phyloP scores from a whole-genome alignment of 1,140 invertebrate species.

The Eumeta japonica region DNA sequence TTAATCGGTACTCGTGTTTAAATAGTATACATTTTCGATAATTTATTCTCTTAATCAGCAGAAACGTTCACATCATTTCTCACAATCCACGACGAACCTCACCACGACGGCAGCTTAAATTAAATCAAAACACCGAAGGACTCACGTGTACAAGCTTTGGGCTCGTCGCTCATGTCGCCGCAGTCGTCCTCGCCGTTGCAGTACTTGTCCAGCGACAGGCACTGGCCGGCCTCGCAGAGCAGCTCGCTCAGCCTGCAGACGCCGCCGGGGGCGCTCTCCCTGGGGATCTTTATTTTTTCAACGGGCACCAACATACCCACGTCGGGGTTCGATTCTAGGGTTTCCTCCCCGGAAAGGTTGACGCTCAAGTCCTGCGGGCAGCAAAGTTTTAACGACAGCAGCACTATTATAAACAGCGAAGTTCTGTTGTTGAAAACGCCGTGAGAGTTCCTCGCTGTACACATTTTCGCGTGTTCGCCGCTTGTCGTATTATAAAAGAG shows the following conservation, averaged over 20 bases:
- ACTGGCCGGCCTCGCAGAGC: constrained; percentile 68
- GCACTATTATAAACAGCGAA: constrained; percentile 42
- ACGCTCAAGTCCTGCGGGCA: constrained; percentile 45
- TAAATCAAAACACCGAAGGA: constrained; percentile 31
- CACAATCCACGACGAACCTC: too few relatives aligned
- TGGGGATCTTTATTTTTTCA: constrained; percentile 28
- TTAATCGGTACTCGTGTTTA: too few relatives aligned
- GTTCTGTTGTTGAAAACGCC: constrained; percentile 37
- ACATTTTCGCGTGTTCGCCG: constrained; percentile 27
- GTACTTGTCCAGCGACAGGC: constrained; percentile 72
- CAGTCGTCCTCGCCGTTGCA: constrained; percentile 80
- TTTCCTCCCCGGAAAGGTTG: constrained; percentile 40
- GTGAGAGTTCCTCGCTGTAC: constrained; percentile 30
- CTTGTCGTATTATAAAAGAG: too few relatives aligned
- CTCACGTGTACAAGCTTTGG: constrained; percentile 76
- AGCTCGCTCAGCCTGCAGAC: constrained; percentile 77
- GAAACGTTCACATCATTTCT: too few relatives aligned
- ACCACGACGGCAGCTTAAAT: too few relatives aligned
- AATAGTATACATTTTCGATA: too few relatives aligned
- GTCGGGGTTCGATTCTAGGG: constrained; percentile 23
- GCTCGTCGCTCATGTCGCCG: constrained; percentile 76
- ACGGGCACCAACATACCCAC: constrained; percentile 22
- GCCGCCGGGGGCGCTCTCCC: constrained; percentile 17
- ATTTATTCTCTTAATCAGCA: too few relatives aligned
- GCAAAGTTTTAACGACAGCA: constrained; percentile 42